A percentile compares a stretch with the other conserved stretches of the same genome.
These are phyloP conservation scores for Aphrophora alni DNA, from an alignment of 2,888 invertebrate species.

Conservation along the genomic window DNA sequence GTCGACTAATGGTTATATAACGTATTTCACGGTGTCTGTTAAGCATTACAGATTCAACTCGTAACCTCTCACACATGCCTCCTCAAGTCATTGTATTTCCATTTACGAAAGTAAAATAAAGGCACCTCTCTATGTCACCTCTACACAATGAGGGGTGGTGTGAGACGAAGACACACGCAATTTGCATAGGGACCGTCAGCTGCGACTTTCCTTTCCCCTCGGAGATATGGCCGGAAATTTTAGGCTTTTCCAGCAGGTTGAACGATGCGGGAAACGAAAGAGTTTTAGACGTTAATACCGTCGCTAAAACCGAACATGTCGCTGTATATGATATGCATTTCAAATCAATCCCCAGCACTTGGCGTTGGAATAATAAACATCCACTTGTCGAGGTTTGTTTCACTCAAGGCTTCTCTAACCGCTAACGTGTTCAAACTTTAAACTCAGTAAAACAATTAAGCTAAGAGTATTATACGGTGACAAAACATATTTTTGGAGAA, in stretches of 20 bases:
- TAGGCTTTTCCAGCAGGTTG: conserved; percentile 26
- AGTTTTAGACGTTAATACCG: conserved; percentile 23
- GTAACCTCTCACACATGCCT: conserved; percentile 29
- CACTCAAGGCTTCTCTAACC: background rate
- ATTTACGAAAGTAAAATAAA: conserved; percentile 43
- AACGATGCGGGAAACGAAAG: background rate
- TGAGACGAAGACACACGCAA: conserved; percentile 2
- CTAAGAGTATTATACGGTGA: no score
- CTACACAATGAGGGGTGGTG: background rate
- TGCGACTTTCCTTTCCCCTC: conserved; percentile 23
- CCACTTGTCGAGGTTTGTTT: background rate
- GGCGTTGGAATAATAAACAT: background rate
- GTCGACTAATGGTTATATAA: conserved; percentile 35
- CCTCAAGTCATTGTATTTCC: conserved; percentile 41
- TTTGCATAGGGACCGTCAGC: conserved; percentile 34
- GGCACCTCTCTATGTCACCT: conserved; percentile 2
- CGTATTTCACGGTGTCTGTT: conserved; percentile 25
- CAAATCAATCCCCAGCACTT: background rate
- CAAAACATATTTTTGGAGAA: no score
- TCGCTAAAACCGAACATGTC: conserved; percentile 4
- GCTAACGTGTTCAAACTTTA: background rate
- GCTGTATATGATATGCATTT: conserved; percentile 31
- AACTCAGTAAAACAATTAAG: no score
- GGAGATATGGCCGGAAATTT: conserved; percentile 26
- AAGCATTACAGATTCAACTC: conserved; percentile 36